phyloP scores from a whole-genome alignment of 2,888 invertebrate species.

The Platerodrilus igneus region DNA sequence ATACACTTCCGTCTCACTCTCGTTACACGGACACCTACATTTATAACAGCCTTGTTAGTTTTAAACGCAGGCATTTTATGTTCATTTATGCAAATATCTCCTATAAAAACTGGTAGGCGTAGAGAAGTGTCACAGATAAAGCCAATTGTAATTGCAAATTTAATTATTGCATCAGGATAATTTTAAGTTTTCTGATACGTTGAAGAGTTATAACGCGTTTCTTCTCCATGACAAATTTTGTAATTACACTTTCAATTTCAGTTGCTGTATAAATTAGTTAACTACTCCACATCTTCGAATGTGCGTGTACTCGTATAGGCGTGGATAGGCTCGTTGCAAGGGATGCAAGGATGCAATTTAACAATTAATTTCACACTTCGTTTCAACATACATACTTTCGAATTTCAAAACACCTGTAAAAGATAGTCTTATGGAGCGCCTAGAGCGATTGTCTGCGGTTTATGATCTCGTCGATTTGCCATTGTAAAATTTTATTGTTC shows the following conservation, averaged over 20 bases:
- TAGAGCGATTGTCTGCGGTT: constrained; percentile 30
- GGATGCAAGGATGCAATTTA: constrained; percentile 30
- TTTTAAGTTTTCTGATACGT: constrained; percentile 12
- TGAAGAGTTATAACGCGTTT: not conserved
- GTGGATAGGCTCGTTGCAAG: too few species aligned
- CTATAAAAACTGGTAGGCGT: constrained; percentile 24
- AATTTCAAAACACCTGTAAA: constrained; percentile 35
- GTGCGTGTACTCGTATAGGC: too few species aligned
- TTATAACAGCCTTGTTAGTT: constrained; percentile 25
- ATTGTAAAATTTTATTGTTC: constrained; percentile 25
- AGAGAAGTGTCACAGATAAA: constrained; percentile 23
- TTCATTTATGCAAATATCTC: constrained; percentile 25
- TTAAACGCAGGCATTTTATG: constrained; percentile 28
- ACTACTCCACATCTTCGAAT: constrained; percentile 1
- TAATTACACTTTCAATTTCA: constrained; percentile 5
- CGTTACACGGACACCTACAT: constrained; percentile 21
- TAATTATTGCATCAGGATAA: constrained; percentile 21
- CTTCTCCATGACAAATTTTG: constrained; percentile 4
- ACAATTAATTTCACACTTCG: constrained; percentile 40
- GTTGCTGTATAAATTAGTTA: constrained; percentile 3
- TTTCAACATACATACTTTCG: constrained; percentile 36
- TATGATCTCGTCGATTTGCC: constrained; percentile 20
- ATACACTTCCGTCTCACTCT: constrained; percentile 4
- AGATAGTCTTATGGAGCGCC: constrained; percentile 22
- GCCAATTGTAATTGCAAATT: constrained; percentile 28